phyloP scores from a whole-genome alignment of 2,888 invertebrate genomes.

The Amiota minor region DNA sequence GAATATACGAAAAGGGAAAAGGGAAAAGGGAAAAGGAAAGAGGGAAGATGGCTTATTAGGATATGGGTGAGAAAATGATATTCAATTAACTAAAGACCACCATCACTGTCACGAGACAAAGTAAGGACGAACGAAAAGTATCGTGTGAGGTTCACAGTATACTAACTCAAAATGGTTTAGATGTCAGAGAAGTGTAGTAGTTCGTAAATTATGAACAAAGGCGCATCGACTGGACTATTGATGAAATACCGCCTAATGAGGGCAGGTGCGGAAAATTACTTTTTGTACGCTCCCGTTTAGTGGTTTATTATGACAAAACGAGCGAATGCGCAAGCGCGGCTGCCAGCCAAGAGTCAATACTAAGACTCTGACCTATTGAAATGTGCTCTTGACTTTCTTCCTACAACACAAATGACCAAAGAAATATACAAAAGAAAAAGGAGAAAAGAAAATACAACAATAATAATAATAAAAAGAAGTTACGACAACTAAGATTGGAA shows the following conservation, averaged over 20 bases:
- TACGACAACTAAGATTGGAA: conserved; percentile 45
- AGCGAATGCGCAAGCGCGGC: conserved; percentile 43
- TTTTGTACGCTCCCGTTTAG: conserved; percentile 68
- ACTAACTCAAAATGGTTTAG: no score
- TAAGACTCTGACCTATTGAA: no score
- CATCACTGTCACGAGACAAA: no score
- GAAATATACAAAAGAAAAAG: background rate
- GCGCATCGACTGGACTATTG: background rate
- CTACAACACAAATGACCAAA: conserved; percentile 15
- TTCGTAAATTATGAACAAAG: conserved; percentile 56
- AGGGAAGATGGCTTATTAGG: no score
- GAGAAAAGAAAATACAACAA: background rate
- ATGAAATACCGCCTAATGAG: conserved; percentile 27
- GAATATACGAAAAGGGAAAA: no score
- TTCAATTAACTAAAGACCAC: no score
- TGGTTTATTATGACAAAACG: conserved; percentile 67
- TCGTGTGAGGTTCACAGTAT: conserved; percentile 4
- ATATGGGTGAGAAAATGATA: no score
- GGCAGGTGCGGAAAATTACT: conserved; percentile 70
- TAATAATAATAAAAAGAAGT: conserved; percentile 3
- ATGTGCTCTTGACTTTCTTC: no score
- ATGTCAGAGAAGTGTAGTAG: conserved; percentile 23
- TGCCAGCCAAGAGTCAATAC: conserved; percentile 9
- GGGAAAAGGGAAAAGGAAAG: no score
- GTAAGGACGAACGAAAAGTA: no score